Percentiles rank a stretch among this genome's conserved stretches.
Evolutionary conservation across 2,797 vertebrate genomes (phyloP).

Genomic region (Balearica regulorum): DNA sequence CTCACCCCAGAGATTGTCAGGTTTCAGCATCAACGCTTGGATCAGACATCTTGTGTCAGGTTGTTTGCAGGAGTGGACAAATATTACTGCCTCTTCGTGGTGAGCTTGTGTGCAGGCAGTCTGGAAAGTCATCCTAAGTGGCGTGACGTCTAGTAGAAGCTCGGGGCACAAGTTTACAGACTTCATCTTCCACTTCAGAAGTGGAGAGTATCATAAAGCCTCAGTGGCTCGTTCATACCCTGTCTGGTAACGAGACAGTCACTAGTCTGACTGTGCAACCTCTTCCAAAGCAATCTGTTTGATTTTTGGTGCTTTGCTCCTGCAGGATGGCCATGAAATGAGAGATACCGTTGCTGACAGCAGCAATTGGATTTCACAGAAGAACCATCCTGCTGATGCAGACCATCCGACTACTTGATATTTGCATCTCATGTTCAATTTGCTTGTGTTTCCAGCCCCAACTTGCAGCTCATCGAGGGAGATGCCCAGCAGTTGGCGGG

Average conservation of each 20-base stretch:
- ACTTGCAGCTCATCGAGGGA: slow-evolving; percentile 92
- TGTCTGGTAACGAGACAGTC: not conserved
- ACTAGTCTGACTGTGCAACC: not conserved
- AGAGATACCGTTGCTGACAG: not conserved
- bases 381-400: not conserved
- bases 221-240: rapidly evolving
- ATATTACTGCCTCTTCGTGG: not conserved
- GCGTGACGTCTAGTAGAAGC: not conserved
- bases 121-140: not conserved
- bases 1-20: not conserved
- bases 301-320: not conserved
- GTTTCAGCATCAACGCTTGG: not conserved
- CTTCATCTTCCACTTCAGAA: not conserved
- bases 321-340: not conserved
- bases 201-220: not conserved
- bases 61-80: not conserved
- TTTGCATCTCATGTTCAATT: not conserved
- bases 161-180: not conserved
- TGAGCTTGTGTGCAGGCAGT: not conserved
- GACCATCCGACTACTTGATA: rapidly evolving
- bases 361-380: not conserved
- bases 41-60: not conserved
- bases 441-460: slow-evolving; percentile 79
- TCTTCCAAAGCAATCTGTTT: not conserved
- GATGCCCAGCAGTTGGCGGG: slow-evolving; percentile 94